Evolutionary conservation across 2,113 vertebrate species (phyloP).

Genomic region (Sebastes schlegelii): DNA sequence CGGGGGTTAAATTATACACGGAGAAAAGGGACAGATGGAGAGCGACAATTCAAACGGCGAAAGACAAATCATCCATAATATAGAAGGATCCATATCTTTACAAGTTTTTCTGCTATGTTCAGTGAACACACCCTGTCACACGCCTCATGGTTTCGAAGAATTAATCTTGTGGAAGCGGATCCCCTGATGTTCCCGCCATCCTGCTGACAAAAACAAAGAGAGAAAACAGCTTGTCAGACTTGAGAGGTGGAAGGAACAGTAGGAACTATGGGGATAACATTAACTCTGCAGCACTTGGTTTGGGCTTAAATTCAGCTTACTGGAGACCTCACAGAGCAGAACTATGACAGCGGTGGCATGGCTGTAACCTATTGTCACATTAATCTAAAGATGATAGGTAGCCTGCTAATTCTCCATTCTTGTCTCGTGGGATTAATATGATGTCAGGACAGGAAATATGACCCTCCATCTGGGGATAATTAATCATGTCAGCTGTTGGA

Average conservation of each 20-base stretch:
- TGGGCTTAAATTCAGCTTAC: background rate
- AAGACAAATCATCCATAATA: slow-evolving; percentile 34
- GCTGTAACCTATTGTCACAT: slow-evolving; percentile 61
- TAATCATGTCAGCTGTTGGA: slow-evolving; percentile 53
- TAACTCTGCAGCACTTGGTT: slow-evolving; percentile 10
- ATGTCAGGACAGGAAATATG: slow-evolving; percentile 63
- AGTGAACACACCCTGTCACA: slow-evolving; percentile 23
- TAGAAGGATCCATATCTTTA: slow-evolving; percentile 15
- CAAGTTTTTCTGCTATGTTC: background rate
- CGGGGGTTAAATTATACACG: slow-evolving; percentile 11
- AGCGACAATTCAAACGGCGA: slow-evolving; percentile 18
- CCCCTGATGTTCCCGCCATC: background rate
- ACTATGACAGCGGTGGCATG: slow-evolving; percentile 23
- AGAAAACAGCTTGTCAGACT: slow-evolving; percentile 19
- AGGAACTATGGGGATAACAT: background rate
- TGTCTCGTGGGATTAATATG: slow-evolving; percentile 61
- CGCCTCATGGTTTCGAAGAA: slow-evolving; percentile 28
- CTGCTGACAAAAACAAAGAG: slow-evolving; percentile 10
- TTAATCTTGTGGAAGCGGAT: slow-evolving; percentile 28
- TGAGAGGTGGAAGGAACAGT: slow-evolving; percentile 6
- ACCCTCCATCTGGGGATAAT: slow-evolving; percentile 54
- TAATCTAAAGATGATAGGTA: slow-evolving; percentile 66
- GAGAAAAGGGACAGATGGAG: slow-evolving; percentile 25
- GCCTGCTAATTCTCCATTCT: slow-evolving; percentile 38
- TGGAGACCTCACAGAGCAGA: slow-evolving; percentile 15